Evolutionary conservation across 2,113 vertebrate genomes (phyloP).

Genomic region (Coptodon rendalli): DNA sequence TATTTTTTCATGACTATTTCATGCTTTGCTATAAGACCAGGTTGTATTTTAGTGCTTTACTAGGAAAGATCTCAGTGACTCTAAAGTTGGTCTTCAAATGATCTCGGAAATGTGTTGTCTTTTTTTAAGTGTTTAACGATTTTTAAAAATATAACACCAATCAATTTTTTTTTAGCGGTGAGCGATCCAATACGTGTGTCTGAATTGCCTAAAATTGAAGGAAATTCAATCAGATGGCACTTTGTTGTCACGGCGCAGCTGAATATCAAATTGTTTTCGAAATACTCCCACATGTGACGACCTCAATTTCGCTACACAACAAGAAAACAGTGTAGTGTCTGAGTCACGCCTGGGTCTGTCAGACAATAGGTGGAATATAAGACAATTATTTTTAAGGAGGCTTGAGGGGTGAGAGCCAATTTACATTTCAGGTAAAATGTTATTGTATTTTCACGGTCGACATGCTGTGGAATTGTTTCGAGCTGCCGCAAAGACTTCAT

Average conservation of each 20-base stretch:
- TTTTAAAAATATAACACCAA: neutral
- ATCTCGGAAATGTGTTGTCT: neutral
- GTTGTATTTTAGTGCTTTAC: neutral
- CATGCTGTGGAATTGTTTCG: constrained; percentile 32
- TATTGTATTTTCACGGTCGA: constrained; percentile 12
- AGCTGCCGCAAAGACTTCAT: constrained; percentile 15
- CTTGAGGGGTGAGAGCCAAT: constrained; percentile 33
- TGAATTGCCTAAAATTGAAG: neutral
- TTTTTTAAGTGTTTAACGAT: neutral
- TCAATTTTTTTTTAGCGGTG: neutral
- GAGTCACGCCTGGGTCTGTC: constrained; percentile 10
- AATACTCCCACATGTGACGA: neutral
- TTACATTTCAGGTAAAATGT: constrained; percentile 43
- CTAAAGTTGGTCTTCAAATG: neutral
- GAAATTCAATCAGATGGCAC: neutral
- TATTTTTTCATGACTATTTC: neutral
- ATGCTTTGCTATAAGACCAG: neutral
- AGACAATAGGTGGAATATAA: constrained; percentile 18
- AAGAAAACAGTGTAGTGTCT: constrained; percentile 10
- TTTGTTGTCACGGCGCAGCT: neutral
- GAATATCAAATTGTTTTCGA: constrained; percentile 14
- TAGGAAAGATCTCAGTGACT: neutral
- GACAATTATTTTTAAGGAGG: constrained; percentile 18
- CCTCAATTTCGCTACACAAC: constrained; percentile 18
- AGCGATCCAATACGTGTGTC: neutral